Evolutionary conservation across 2,888 invertebrate species (phyloP).

Genomic region (Dynastes tityus): DNA sequence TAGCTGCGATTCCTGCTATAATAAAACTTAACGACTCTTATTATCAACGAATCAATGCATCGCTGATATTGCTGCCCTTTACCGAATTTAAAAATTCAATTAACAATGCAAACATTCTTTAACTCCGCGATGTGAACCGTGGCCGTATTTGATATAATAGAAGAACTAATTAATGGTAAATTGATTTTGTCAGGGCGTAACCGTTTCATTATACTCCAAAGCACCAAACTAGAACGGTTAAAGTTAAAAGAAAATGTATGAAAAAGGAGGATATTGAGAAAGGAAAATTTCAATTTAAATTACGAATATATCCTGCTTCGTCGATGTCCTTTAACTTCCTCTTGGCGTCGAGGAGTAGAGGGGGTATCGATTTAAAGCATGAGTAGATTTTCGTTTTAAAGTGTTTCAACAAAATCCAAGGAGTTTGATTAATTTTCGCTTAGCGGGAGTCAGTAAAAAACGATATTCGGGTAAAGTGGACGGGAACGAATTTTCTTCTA

Average conservation of each 20-base stretch:
- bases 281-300: constrained; percentile 8
- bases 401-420: background rate
- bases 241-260: background rate
- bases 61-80: background rate
- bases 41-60: no score
- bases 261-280: background rate
- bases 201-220: background rate
- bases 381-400: constrained; percentile 12
- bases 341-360: background rate
- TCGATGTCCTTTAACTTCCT: background rate
- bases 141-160: background rate
- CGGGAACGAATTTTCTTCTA: no score
- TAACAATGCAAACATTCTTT: constrained; percentile 19
- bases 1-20: no score
- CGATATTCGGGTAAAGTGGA: no score
- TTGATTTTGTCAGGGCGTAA: background rate
- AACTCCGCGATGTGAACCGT: background rate
- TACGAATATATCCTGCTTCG: background rate
- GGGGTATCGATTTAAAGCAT: background rate
- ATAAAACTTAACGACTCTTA: no score
- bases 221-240: background rate
- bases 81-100: constrained; percentile 9
- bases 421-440: constrained; percentile 8
- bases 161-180: constrained; percentile 9
- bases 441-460: no score